Evolutionary conservation across 2,888 invertebrate species (phyloP), one percentile per base, ranked within the genome.

Genomic region (Noctua janthina): DNA sequence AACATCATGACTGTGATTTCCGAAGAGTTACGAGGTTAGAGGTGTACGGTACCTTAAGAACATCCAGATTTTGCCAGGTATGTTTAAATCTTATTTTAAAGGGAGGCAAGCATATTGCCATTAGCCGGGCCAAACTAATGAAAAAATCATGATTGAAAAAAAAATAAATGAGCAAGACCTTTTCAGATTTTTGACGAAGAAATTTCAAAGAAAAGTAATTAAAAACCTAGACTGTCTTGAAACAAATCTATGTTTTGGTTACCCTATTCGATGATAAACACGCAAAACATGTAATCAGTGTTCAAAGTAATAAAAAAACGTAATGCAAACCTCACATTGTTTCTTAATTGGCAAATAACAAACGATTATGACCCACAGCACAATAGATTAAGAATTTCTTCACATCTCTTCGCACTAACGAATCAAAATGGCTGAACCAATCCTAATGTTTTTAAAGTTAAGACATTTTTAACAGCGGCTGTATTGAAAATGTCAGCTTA

Each of bases 361-460:
- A 71, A 59, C 74, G 56, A 59, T 49, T 35, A n/a, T 69, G 62
- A 69, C 39, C 39, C 29, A 54, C 23, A 82, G 69, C 62, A 73
- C 72, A 82, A 77, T 77, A 73, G 39, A 56, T 66, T 82, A 54
- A 62, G 49, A 82, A 78, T 82, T 83, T 74, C 73, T 78, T 74
- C 69, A 78, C 51, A 13, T 72, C 29, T 29, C 29, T 29, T 70
- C 23, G 78, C 35, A 74, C 51, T 83, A 69, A 74, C 51, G 64
- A 78, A 83, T 66, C 59, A 64, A 78, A 78, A 83, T 74, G 46
- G 84, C 84, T 66, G 73, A 84, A 80, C 80, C 4, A 79, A 83
- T 79, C 20, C 1, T 67, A 62, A 81, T 11, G 35, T 67, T 56
- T 69, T 66, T 66, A 11, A 46, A 69, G 56, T 70, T 79, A 51